These are phyloP conservation scores for Hoplostethus atlanticus DNA, from an alignment of 2,797 vertebrate genomes.

Conservation along the genomic window DNA sequence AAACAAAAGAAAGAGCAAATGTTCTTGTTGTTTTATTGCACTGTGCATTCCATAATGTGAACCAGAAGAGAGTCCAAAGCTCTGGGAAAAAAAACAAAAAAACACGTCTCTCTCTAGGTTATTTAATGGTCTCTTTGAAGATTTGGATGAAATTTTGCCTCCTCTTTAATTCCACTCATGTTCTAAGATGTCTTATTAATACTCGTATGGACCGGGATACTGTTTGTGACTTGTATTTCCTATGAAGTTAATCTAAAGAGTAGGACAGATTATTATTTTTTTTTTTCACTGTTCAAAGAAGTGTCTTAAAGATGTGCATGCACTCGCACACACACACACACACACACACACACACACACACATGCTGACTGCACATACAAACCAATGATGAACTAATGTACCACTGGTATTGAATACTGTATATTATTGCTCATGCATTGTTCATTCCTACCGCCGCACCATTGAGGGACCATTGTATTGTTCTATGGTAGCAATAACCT, in stretches of 20 bases:
- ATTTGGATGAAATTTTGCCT: constrained; percentile 62
- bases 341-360: constrained; percentile 30
- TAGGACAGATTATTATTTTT: constrained; percentile 50
- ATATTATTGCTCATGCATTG: constrained; percentile 67
- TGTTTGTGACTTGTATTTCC: constrained; percentile 52
- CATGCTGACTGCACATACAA: constrained; percentile 37
- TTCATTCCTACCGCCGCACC: constrained; percentile 70
- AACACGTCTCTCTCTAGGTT: constrained; percentile 63
- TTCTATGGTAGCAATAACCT: constrained; percentile 65
- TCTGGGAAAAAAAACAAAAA: constrained; percentile 69
- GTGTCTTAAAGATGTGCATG: constrained; percentile 65
- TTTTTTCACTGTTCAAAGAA: constrained; percentile 46
- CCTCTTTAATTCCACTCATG: constrained; percentile 46
- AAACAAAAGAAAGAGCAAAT: constrained; percentile 65
- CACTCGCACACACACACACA: constrained; percentile 22
- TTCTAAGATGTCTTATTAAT: constrained; percentile 60
- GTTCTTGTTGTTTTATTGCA: constrained; percentile 82
- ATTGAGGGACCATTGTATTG: constrained; percentile 71
- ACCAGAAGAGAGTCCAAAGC: constrained; percentile 82
- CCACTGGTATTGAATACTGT: constrained; percentile 79
- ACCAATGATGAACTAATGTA: constrained; percentile 58
- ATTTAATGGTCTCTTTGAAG: constrained; percentile 70
- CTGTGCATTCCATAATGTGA: constrained; percentile 90
- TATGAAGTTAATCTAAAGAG: constrained; percentile 58
- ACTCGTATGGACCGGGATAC: constrained; percentile 56